A percentile compares a stretch with the other conserved stretches of the same genome.
Conservation (phyloP, 2,113 vertebrate species). For the Proteles cristata region DNA sequence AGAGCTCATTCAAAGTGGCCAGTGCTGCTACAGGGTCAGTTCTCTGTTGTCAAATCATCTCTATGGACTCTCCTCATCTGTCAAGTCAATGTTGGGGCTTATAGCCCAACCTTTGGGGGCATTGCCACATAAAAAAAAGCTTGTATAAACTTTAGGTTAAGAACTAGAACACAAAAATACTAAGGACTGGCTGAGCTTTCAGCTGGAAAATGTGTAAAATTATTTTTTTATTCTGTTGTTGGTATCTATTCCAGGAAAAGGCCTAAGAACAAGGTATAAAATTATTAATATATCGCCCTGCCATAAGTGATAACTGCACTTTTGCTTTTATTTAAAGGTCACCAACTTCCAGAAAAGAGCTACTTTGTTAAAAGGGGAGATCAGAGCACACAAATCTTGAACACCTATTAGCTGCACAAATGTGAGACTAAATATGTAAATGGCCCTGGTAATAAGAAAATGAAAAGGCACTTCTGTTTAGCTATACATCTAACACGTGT, state of each 20-base stretch:
- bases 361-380: background rate
- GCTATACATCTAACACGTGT: constrained; percentile 13
- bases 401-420: constrained; percentile 24
- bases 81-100: background rate
- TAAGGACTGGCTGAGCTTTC: background rate
- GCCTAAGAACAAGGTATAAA: background rate
- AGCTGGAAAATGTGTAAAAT: background rate
- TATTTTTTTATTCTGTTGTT: background rate
- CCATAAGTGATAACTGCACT: background rate
- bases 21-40: background rate
- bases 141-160: background rate
- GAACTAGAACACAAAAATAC: background rate
- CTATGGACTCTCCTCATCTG: background rate
- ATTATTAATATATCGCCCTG: background rate
- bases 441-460: constrained; percentile 36
- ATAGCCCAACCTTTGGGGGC: background rate
- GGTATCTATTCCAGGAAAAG: constrained; percentile 1
- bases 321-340: constrained; percentile 49
- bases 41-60: background rate
- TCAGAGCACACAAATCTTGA: constrained; percentile 23
- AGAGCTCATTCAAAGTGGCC: background rate
- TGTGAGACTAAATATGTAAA: constrained; percentile 21
- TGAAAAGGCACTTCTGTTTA: constrained; percentile 52
- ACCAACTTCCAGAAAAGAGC: constrained; percentile 42
- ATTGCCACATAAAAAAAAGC: background rate